Conservation (phyloP, 2,113 vertebrate species). For the Diphyllodes magnificus region DNA sequence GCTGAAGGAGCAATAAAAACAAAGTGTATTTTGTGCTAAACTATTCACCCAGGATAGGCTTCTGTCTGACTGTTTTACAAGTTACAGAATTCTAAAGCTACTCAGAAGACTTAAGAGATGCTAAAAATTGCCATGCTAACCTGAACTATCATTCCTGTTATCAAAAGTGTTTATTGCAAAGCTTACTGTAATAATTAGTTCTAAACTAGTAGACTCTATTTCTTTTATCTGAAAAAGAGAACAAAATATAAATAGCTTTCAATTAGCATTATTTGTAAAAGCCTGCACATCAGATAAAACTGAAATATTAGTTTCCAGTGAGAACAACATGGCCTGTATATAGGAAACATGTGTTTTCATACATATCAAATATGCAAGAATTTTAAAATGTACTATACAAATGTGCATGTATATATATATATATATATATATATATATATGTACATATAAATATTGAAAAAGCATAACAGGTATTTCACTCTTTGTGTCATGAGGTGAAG, state of each 20-base stretch:
- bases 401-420: not conserved
- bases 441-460: not conserved
- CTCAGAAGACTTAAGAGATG: not conserved
- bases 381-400: not conserved
- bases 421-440: not conserved
- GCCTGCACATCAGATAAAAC: not conserved
- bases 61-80: constrained; percentile 25
- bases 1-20: constrained; percentile 30
- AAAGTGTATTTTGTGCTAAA: constrained; percentile 36
- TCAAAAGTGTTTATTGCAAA: not conserved
- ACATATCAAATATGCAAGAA: not conserved
- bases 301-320: not conserved
- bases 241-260: not conserved
- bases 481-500: not conserved
- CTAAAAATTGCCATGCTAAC: constrained; percentile 6
- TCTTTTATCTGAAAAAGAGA: not conserved
- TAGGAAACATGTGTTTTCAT: not conserved
- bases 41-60: constrained; percentile 2
- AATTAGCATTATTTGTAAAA: not conserved
- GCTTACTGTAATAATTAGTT: not conserved
- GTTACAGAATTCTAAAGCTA: constrained; percentile 13
- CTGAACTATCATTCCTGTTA: not conserved
- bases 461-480: not conserved
- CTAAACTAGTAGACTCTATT: not conserved
- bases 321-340: not conserved